Conservation (phyloP, 2,113 vertebrate species). For the Galeopterus variegatus region DNA sequence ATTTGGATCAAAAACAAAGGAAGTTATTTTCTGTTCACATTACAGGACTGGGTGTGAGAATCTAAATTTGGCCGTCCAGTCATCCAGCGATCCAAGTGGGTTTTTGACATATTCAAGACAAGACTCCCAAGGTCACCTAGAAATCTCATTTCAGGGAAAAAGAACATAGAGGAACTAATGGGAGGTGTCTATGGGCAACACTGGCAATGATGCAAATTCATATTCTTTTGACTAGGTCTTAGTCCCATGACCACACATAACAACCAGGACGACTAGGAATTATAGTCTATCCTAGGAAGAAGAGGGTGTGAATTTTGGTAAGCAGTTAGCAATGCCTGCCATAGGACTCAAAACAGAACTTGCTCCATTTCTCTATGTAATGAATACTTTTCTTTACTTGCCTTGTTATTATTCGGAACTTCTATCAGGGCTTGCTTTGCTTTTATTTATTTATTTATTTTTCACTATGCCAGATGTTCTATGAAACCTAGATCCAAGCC, state of each 20-base stretch:
- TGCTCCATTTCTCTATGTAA: neutral
- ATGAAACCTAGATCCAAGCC: neutral
- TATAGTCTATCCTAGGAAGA: neutral
- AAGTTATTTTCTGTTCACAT: neutral
- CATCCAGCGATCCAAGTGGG: neutral
- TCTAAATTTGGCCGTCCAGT: neutral
- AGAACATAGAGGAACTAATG: neutral
- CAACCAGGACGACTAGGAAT: neutral
- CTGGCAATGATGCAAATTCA: neutral
- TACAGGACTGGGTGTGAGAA: neutral
- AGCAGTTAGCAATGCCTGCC: neutral
- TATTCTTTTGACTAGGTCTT: neutral
- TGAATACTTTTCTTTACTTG: neutral
- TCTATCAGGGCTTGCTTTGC: neutral
- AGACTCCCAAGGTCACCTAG: neutral
- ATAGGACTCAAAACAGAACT: neutral
- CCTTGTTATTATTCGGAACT: neutral
- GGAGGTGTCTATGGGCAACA: neutral
- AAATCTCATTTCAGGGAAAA: neutral
- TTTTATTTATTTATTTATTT: neutral
- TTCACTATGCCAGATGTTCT: neutral
- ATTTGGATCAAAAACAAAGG: neutral
- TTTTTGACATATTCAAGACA: neutral
- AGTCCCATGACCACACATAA: neutral
- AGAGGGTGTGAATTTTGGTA: neutral